Evolutionary conservation across 64 coral and sea anemone species (phyloP).

Genomic region (Porites lutea): DNA sequence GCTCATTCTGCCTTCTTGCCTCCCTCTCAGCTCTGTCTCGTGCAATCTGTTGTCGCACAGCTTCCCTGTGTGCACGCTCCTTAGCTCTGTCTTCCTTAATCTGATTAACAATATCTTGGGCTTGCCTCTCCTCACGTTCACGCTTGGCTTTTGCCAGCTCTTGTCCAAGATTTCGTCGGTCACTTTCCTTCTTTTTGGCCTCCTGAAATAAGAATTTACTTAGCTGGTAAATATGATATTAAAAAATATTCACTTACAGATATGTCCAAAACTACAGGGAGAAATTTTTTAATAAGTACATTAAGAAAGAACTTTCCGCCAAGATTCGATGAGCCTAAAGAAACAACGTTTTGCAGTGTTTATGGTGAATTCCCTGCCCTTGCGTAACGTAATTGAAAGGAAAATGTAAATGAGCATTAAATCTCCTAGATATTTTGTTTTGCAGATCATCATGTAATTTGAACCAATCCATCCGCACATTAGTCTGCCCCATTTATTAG

Average conservation of each 20-base stretch:
- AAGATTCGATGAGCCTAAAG: no score
- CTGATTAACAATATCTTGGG: constrained; percentile 80
- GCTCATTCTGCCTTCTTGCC: constrained; percentile 70
- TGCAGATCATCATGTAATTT: no score
- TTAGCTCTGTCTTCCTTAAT: constrained; percentile 89
- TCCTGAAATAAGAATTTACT: constrained; percentile 44
- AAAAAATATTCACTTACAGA: neutral
- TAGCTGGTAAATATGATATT: neutral
- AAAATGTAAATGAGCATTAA: no score
- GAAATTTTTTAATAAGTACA: no score
- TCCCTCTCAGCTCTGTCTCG: constrained; percentile 89
- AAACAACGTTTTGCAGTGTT: no score
- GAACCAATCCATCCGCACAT: no score
- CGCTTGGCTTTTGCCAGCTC: constrained; percentile 66
- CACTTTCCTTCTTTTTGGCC: constrained; percentile 55
- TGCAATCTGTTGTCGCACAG: constrained; percentile 90
- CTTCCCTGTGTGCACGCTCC: constrained; percentile 87
- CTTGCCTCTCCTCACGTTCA: constrained; percentile 83
- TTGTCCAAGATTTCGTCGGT: constrained; percentile 73
- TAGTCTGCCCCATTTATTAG: no score
- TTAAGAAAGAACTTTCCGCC: no score
- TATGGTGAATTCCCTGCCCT: no score
- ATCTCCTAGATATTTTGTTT: no score
- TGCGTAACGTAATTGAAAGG: no score
- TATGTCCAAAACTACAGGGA: no score